These are phyloP conservation scores for Latrodectus geometricus DNA, from an alignment of 1,140 invertebrate genomes.

Conservation along the genomic window DNA sequence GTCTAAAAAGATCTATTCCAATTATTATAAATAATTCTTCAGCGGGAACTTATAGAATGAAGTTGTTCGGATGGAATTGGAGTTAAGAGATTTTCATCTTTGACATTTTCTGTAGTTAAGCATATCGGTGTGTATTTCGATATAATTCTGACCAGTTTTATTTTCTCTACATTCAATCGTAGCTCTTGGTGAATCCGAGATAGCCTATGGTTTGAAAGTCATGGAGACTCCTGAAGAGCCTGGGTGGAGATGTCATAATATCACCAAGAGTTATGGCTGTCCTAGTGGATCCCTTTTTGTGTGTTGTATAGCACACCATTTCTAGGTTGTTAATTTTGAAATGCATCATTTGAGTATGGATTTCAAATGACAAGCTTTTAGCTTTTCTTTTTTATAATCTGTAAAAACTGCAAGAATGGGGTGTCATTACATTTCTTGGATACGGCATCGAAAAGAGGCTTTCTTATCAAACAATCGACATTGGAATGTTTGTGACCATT, in stretches of 20 bases:
- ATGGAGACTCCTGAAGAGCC: conserved; percentile 30
- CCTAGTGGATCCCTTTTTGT: conserved; percentile 20
- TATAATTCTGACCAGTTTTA: conserved; percentile 6
- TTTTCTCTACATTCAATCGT: background rate
- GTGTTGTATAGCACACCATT: background rate
- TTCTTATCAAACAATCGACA: conserved; percentile 32
- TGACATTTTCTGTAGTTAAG: conserved; percentile 24
- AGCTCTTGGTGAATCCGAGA: conserved; percentile 37
- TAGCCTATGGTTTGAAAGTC: conserved; percentile 22
- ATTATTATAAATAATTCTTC: too few relatives aligned
- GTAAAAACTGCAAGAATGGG: background rate
- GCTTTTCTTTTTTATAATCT: background rate
- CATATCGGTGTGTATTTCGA: conserved; percentile 4
- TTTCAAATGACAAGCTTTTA: background rate
- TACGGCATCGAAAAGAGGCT: background rate
- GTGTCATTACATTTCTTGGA: background rate
- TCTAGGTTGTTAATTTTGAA: background rate
- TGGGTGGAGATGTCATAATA: background rate
- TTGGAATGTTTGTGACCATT: conserved; percentile 45
- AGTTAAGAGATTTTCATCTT: conserved; percentile 18
- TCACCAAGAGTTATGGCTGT: conserved; percentile 23
- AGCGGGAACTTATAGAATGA: too few relatives aligned
- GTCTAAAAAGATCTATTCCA: too few relatives aligned
- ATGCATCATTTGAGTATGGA: background rate
- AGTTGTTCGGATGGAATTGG: too few relatives aligned